Conservation (phyloP, 2,113 vertebrate species). For the Phocoena sinus region DNA sequence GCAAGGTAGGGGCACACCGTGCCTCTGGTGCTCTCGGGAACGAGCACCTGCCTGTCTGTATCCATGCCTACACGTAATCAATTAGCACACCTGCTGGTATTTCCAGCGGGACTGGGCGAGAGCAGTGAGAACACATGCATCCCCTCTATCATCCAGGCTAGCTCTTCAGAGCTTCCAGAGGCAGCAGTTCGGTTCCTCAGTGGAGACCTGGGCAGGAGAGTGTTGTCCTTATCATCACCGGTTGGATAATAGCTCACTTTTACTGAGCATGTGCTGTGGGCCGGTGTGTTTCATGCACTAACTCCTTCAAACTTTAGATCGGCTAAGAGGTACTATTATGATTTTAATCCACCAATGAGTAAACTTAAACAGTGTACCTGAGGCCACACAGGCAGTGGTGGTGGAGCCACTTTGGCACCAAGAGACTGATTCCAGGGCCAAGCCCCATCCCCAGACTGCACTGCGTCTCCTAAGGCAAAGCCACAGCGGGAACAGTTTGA, state of each 20-base stretch:
- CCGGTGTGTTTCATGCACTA: neutral
- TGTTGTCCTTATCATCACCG: neutral
- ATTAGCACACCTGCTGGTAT: neutral
- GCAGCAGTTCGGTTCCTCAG: neutral
- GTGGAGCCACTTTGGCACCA: no score
- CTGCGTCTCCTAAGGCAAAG: neutral
- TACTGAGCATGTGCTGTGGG: neutral
- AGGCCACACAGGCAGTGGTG: neutral
- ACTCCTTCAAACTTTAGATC: neutral
- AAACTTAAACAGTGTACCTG: neutral
- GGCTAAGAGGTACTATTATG: neutral
- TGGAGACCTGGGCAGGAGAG: neutral
- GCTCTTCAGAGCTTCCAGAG: neutral
- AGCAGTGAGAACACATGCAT: neutral
- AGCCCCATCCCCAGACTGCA: no score
- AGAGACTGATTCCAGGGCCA: neutral
- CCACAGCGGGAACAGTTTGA: neutral
- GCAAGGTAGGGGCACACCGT: fast-evolving
- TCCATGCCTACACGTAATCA: neutral
- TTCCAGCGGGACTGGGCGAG: neutral
- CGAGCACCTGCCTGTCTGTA: neutral
- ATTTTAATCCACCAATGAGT: neutral
- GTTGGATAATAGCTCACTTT: neutral
- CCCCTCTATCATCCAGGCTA: neutral
- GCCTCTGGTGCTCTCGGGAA: no score